Conservation (phyloP, 1,140 invertebrate species). For the Venturia canescens region DNA sequence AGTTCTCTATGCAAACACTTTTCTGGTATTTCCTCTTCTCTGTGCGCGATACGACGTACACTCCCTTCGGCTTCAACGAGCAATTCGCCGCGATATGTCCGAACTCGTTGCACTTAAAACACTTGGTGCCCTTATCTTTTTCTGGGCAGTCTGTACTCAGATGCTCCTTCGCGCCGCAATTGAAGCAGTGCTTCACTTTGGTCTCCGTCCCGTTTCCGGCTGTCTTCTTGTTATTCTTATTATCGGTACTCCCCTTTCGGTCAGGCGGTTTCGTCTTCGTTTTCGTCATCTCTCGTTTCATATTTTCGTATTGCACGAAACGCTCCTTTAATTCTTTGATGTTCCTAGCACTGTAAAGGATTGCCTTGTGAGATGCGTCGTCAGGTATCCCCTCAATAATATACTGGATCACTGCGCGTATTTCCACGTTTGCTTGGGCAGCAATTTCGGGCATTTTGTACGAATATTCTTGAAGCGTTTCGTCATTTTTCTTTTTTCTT, state of each 20-base stretch:
- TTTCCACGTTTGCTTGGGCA: conserved; percentile 39
- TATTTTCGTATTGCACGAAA: conserved; percentile 41
- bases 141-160: not conserved
- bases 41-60: conserved; percentile 10
- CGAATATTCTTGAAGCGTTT: conserved; percentile 46
- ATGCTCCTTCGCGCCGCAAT: conserved; percentile 7
- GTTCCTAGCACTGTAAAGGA: conserved; percentile 51
- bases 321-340: conserved; percentile 47
- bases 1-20: too few species aligned
- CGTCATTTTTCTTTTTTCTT: too few species aligned
- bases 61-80: not conserved
- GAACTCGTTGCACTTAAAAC: conserved; percentile 42
- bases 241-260: too few species aligned
- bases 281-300: conserved; percentile 9
- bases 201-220: too few species aligned
- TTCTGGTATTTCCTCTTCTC: conserved; percentile 13
- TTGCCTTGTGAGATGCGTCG: conserved; percentile 49
- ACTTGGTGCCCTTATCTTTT: conserved; percentile 23
- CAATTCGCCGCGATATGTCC: conserved; percentile 45
- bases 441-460: conserved; percentile 44
- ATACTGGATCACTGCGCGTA: conserved; percentile 58
- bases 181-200: not conserved
- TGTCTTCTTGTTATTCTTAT: too few species aligned
- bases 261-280: too few species aligned
- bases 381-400: conserved; percentile 61